Evolutionary conservation across 2,113 vertebrate species (phyloP), one percentile per base, ranked within the genome.

Genomic region (Engraulis encrasicolus): DNA sequence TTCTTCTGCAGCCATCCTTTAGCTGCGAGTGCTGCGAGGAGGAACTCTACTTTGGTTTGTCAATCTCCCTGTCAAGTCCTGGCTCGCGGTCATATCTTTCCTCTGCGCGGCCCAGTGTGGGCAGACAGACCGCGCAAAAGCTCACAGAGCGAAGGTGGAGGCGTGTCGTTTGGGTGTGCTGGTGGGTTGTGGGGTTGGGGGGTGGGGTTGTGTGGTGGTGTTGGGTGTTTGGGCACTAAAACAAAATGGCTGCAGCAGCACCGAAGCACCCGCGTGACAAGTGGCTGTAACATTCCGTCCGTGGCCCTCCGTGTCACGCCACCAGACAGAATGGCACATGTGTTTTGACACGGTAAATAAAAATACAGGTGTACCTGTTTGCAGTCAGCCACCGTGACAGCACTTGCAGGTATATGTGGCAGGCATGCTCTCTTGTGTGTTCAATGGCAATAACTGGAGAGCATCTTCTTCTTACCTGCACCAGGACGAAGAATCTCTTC

Each of bases 401-500:
- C 66, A 74, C 14, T n/a, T 15, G 31, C 66, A 34, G 11, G 15
- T 34, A 36, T n/a, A n/a, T n/a, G n/a, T n/a, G n/a, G n/a, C n/a
- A n/a, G n/a, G n/a, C n/a, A n/a, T n/a, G 12, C 27, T 74, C 23
- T 6, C 2, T 71, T 11, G 34, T 14, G 27, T 71, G n/a, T 71
- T 54, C 19, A 66, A 74, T 14, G 1, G 27, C 14, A 12, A 66
- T 31, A 14, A 27, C 7, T 1, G 54, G 54, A 83, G 50, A 38
- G 52, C 31, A n/a, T n/a, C n/a, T n/a, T n/a, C n/a, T n/a, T 78
- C 90, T 95, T 96, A 99, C 98, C 98, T 99, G 98, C 40, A 99
- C 98, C 82, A 99, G 92, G 82, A 99, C 98, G 92, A 99, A 99
- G 93, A 99, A 99, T 48, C 98, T 95, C 88, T 98, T 99, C 95